phyloP scores from a whole-genome alignment of 2,113 vertebrate species.

The Bubo bubo region DNA sequence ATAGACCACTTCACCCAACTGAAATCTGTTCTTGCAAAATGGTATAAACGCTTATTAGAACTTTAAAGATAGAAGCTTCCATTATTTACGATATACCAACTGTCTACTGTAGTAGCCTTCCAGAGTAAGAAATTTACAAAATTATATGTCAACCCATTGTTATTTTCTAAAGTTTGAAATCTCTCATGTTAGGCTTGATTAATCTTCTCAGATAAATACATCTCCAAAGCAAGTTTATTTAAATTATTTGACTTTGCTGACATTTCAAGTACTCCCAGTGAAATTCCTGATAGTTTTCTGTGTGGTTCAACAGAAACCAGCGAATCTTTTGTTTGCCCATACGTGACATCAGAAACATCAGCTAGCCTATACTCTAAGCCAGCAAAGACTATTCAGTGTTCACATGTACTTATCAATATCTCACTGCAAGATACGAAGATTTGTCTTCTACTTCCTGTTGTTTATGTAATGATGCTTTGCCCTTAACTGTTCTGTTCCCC shows the following conservation, averaged over 20 bases:
- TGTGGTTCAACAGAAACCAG: background rate
- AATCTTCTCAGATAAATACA: background rate
- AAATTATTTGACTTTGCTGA: background rate
- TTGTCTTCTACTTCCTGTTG: background rate
- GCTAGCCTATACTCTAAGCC: background rate
- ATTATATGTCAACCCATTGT: background rate
- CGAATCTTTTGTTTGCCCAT: background rate
- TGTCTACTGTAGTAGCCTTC: background rate
- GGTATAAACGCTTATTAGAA: background rate
- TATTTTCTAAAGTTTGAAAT: background rate
- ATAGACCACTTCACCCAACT: background rate
- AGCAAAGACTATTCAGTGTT: background rate
- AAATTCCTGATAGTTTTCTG: background rate
- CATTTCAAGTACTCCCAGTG: background rate
- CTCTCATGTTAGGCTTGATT: background rate
- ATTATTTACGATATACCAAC: background rate
- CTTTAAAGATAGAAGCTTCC: background rate
- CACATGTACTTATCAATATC: background rate
- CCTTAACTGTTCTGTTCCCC: background rate
- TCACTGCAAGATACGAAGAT: background rate
- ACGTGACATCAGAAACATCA: background rate
- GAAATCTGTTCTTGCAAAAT: background rate
- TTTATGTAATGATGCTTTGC: background rate
- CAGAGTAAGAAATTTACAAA: background rate
- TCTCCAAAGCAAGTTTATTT: background rate